A percentile compares a stretch with the other conserved stretches of the same genome.
phyloP scores from a whole-genome alignment of 2,888 invertebrate genomes.

The Drosophila glabriapex region DNA sequence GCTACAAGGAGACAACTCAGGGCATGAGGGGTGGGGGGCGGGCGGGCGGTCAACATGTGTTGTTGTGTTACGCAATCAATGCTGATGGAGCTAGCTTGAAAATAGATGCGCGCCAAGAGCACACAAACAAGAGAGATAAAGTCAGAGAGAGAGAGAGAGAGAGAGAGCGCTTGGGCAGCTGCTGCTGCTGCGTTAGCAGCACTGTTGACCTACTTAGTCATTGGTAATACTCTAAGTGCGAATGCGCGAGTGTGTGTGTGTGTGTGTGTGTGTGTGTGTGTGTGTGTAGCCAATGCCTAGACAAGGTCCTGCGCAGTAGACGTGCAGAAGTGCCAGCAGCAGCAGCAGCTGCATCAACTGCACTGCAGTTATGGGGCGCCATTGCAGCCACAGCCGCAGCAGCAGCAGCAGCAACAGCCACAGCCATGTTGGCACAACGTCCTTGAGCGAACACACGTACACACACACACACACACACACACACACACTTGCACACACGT shows the following conservation, averaged over 20 bases:
- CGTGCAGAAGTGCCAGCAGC: conserved; percentile 46
- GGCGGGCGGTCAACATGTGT: conserved; percentile 42
- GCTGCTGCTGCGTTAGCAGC: conserved; percentile 38
- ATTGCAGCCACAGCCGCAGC: conserved; percentile 54
- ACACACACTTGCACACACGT: conserved; percentile 7
- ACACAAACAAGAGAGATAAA: conserved; percentile 13
- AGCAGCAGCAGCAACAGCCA: conserved; percentile 42
- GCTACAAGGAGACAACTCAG: conserved; percentile 9
- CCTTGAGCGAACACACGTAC: conserved; percentile 60
- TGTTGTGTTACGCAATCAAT: conserved; percentile 72
- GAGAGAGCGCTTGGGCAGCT: conserved; percentile 16
- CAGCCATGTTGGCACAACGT: conserved; percentile 53
- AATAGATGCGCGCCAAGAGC: conserved; percentile 43
- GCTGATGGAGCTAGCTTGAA: conserved; percentile 54
- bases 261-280: conserved; percentile 24
- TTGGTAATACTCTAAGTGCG: conserved; percentile 61
- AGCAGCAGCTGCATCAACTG: conserved; percentile 35
- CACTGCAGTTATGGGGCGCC: conserved; percentile 63
- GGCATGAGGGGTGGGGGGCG: conserved; percentile 8
- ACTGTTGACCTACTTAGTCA: conserved; percentile 75
- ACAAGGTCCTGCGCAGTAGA: conserved; percentile 75
- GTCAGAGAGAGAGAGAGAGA: conserved; percentile 9
- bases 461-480: conserved; percentile 28
- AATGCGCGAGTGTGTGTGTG: conserved; percentile 41
- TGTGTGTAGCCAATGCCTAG: conserved; percentile 41